Evolutionary conservation across 2,888 invertebrate species (phyloP), one percentile per base, ranked within the genome.

Genomic region (Diadegma fenestrale): DNA sequence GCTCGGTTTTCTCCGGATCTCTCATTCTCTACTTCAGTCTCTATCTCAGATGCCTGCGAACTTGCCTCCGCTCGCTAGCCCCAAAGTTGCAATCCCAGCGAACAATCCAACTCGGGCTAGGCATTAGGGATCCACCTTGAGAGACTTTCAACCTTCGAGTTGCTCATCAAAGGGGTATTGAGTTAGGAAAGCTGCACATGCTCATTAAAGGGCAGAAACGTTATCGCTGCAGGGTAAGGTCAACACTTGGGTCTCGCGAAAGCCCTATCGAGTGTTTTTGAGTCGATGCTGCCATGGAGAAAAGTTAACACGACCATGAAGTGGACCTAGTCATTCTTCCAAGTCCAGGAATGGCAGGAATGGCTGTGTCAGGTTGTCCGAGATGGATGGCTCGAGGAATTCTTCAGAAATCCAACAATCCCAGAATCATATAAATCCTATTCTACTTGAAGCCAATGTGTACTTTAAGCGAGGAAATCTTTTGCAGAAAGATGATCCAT

Each of bases 401-500:
- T 19, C 43, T 6, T 8, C 26, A 68, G 45, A 22, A 26, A 54
- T 22, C 3, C 7, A 12, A 2, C 10, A 54, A 22, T 26, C 54
- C 12, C 2, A 26, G 54, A 54, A 58, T 58, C 58, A 26, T 58
- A 58, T 58, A 58, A 58, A 58, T 58, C 26, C 58, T 58, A 58
- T 58, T 26, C 58, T 58, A 14, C 26, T 58, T 26, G 26, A 26
- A 58, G 26, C 58, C 26, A 12, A 14, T 58, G 58, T 58, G 51
- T 66, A 61, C 79, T 69, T 51, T 51, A 54, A 69, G 41, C 30
- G 61, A 30, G 2, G 12, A 78, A 78, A 78, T 73, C 66, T 72
- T 61, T 72, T 51, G 26, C 68, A 30, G 76, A 80, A 84, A 84
- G 80, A 84, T 84, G 84, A 84, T 84, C 84, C 84, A 84, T 77